phyloP scores from a whole-genome alignment of 1,140 invertebrate genomes.

The Camponotus vicinus region DNA sequence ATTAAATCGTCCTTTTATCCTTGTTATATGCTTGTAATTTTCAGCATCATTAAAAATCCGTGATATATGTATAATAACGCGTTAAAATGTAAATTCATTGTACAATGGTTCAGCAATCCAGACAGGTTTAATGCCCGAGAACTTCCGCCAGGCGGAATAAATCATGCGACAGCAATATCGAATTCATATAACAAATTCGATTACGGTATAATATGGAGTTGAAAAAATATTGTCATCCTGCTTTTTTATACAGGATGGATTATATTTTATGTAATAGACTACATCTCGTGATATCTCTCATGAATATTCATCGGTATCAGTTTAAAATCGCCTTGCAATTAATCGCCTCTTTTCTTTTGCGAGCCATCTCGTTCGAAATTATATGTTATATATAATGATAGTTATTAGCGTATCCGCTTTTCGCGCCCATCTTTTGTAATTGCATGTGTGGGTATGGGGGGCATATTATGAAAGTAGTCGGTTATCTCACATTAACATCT shows the following conservation, averaged over 20 bases:
- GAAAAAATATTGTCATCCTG: constrained; percentile 42
- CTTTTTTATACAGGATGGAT: constrained; percentile 3
- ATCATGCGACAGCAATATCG: constrained; percentile 51
- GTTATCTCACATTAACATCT: constrained; percentile 46
- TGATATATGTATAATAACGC: constrained; percentile 58
- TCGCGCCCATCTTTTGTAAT: constrained; percentile 34
- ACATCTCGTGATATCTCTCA: constrained; percentile 15
- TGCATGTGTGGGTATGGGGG: not conserved
- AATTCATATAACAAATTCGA: constrained; percentile 49
- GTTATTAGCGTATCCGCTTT: constrained; percentile 31
- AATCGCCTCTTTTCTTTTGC: not conserved
- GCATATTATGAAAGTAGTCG: not conserved
- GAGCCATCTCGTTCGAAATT: constrained; percentile 37
- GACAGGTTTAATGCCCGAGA: constrained; percentile 58
- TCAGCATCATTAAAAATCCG: constrained; percentile 42
- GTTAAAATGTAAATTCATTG: constrained; percentile 62
- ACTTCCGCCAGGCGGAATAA: constrained; percentile 55
- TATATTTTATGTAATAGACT: constrained; percentile 47
- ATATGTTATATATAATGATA: constrained; percentile 58
- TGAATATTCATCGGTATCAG: constrained; percentile 22
- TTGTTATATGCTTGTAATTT: constrained; percentile 30
- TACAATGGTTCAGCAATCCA: constrained; percentile 35
- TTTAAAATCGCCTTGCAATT: constrained; percentile 7
- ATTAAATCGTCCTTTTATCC: constrained; percentile 37
- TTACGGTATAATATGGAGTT: constrained; percentile 41